Evolutionary conservation across 2,888 invertebrate genomes (phyloP), one percentile per base, ranked within the genome.

Genomic region (Punctoribates punctum): DNA sequence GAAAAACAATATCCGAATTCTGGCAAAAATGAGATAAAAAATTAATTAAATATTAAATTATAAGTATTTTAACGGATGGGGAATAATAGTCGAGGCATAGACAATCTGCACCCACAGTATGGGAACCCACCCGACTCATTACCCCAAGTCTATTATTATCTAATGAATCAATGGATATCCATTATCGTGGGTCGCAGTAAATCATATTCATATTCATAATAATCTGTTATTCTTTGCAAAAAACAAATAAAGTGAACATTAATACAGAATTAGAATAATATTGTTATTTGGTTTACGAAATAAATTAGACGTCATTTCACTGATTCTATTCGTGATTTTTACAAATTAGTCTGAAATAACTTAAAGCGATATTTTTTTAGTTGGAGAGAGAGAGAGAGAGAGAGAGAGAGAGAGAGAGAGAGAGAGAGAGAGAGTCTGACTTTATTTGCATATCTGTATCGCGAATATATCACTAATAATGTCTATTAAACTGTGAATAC

Each of bases 271-370:
- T 60, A 25, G 6, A 60, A 60, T 60, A 27, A 60, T 60, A 60
- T 60, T 42, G 42, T 42, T 29, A 60, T 60, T 60, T 60, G 27
- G 15, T 60, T 60, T 60, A 4, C 29, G 29, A 25, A 15, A 27
- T 29, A 60, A 15, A 20, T 15, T 27, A 25, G 25, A 5, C 20
- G 6, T 23, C 17, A 8, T 34, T 65, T 65, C 23, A 8, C 17
- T 34, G n/a, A 65, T 65, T 34, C 25, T 13, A 65, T 67, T 8
- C 67, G 67, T 67, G 67, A 67, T 67, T 42, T 67, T 67, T 67
- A 9, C 67, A 67, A 67, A 38, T 67, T 38, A 67, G 42, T 42
- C 42, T 51, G 4, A 20, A 51, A 51, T n/a, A n/a, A 42, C 25
- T 57, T 9, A 57, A 57, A 25, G 8, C 23, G 5, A 17, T 6